Evolutionary conservation across 1,140 invertebrate species (phyloP), one percentile per base, ranked within the genome.

Genomic region (Tetragnatha versicolor): DNA sequence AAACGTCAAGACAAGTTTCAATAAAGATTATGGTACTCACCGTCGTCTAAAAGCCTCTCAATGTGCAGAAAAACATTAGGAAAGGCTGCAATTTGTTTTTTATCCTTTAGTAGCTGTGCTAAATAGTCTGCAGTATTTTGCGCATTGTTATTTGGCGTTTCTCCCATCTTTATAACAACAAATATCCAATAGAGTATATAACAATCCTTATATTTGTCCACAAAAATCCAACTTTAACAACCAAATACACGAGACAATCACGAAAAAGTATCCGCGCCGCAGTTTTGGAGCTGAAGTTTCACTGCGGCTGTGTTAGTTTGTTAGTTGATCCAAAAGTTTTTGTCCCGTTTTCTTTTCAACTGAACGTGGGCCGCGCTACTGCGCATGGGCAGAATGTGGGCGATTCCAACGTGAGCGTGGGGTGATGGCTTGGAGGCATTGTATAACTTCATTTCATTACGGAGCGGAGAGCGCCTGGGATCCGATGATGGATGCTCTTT

Each of bases 11-110:
- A n/a, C n/a, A n/a, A n/a, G n/a, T n/a, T n/a, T n/a, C n/a, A n/a
- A n/a, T n/a, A n/a, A n/a, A n/a, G n/a, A n/a, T n/a, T n/a, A n/a
- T 51, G 42, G 29, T 31, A 86, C 92, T 91, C 92, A 99, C 98
- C 98, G 93, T 99, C 97, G 86, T 99, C 98, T 85, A 99, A 90
- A 83, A 99, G 92, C 87, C 98, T 91, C 89, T 99, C 98, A 84
- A 98, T 92, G 89, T 99, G 98, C 88, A 97, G 92, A 90, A 99
- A 99, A 86, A 99, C 94, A 91, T 98, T 98, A 81, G 98, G 97
- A 89, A 99, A 98, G 85, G 97, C 97, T 84, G 95, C 94, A 84
- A 99, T 91, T 90, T 99, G 97, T 90, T 99, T 99, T 90, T 98
- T 97, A 91, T 99, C 98, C 91, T 99, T 99, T 85, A 99, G 91